Evolutionary conservation across 2,797 vertebrate genomes (phyloP).

Genomic region (Eurystomus glaucurus): DNA sequence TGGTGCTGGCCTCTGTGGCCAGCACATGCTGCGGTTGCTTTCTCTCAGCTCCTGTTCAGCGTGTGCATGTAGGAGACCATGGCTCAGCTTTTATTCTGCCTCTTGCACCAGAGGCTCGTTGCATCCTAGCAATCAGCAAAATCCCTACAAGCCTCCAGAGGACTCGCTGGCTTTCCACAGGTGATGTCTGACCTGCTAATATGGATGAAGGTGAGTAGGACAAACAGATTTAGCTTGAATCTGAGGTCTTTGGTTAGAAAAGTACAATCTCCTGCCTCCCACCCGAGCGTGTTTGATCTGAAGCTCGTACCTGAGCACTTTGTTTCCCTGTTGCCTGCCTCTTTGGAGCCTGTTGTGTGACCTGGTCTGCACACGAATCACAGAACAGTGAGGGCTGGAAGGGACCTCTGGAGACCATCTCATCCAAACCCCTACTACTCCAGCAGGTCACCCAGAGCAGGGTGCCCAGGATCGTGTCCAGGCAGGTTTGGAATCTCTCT

Average conservation of each 20-base stretch:
- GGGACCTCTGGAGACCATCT: background rate
- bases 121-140: background rate
- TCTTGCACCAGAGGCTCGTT: background rate
- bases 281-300: fast-evolving
- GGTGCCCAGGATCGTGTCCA: background rate
- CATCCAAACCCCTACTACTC: background rate
- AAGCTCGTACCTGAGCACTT: background rate
- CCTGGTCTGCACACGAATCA: fast-evolving
- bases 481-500: background rate
- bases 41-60: background rate
- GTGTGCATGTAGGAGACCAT: fast-evolving
- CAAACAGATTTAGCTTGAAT: background rate
- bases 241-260: background rate
- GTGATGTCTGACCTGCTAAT: background rate
- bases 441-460: background rate
- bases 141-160: background rate
- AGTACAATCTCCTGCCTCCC: background rate
- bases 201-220: background rate
- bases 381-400: background rate
- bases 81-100: background rate
- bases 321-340: background rate
- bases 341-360: background rate
- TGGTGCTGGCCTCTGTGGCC: background rate
- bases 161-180: background rate
- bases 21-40: background rate